These are phyloP conservation scores for Euwallacea similis DNA, from an alignment of 1,140 invertebrate genomes.

Conservation along the genomic window DNA sequence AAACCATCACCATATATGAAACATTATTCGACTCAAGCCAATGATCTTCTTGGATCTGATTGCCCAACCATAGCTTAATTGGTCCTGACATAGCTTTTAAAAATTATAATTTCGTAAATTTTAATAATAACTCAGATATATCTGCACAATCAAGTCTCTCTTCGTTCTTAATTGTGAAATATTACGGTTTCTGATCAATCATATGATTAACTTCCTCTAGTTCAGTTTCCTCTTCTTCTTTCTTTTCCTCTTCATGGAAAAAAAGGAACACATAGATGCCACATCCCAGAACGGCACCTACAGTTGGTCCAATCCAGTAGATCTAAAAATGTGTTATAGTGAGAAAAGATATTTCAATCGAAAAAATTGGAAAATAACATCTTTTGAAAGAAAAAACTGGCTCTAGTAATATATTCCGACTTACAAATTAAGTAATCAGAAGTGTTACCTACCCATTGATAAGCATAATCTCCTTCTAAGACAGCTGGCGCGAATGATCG, in stretches of 20 bases:
- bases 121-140: too few relatives aligned
- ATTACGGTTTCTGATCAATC: too few relatives aligned
- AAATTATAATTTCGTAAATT: too few relatives aligned
- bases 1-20: too few relatives aligned
- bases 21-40: too few relatives aligned
- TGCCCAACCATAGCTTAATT: too few relatives aligned
- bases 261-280: conserved; percentile 61
- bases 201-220: conserved; percentile 16
- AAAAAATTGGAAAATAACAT: not conserved
- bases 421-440: not conserved
- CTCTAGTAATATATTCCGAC: too few relatives aligned
- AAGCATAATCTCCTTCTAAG: conserved; percentile 65
- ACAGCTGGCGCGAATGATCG: conserved; percentile 75
- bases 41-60: too few relatives aligned
- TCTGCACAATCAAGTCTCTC: too few relatives aligned
- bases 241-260: conserved; percentile 32
- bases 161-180: too few relatives aligned
- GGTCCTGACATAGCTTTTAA: too few relatives aligned
- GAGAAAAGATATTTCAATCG: conserved; percentile 1
- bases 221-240: conserved; percentile 23
- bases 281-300: conserved; percentile 61
- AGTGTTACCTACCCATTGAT: conserved; percentile 68
- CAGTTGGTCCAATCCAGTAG: conserved; percentile 73
- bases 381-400: conserved; percentile 1
- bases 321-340: conserved; percentile 53